Base-by-base conservation (phyloP, 1,140 invertebrate genomes). In the Drosophila yakuba region DNA sequence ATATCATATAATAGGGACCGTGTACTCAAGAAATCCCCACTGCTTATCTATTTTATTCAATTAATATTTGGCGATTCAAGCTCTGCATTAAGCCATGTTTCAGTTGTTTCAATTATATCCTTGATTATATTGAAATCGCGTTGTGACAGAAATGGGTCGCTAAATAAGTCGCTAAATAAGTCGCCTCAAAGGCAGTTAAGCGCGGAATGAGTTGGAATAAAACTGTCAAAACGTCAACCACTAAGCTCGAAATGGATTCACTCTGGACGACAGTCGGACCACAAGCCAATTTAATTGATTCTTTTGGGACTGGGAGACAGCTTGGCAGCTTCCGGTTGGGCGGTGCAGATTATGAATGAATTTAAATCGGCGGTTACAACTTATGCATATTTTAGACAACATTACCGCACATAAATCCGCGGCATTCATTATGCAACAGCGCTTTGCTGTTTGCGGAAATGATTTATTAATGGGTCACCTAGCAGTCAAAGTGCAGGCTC, bases 201-300 rank as follows among this genome's bases (percentile, higher is more conserved):
- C 67, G 63, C 32, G 45, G 63, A 61, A 39, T 45, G 61, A 66
- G 48, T 74, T 69, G 79, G 83, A 86, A 79, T 86, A 86, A 83
- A 88, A 83, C 75, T 86, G 82, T 86, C 82, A 80, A 83, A 78
- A 88, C 69, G 83, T 88, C 82, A 79, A 61, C 82, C 83, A 74
- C 79, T 77, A 88, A 88, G 84, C 84, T 71, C 61, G 41, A 82
- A 80, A 68, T 74, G 68, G 75, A 77, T 67, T 25, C 44, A 45
- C 25, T 20, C 41, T 64, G 80, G 71, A 61, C 60, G 52, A 4
- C 17, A 44, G 74, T 51, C 47, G 25, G 51, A 28, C 76, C 69
- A 48, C 69, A 80, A 68, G 72, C 67, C 68, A 51, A 56, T 67
- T 83, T 88, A 88, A 88, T 88, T 88, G 83, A 88, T 89, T 88